Conservation (phyloP, 1,140 invertebrate genomes). For the Pseudomyrmex dendroicus region DNA sequence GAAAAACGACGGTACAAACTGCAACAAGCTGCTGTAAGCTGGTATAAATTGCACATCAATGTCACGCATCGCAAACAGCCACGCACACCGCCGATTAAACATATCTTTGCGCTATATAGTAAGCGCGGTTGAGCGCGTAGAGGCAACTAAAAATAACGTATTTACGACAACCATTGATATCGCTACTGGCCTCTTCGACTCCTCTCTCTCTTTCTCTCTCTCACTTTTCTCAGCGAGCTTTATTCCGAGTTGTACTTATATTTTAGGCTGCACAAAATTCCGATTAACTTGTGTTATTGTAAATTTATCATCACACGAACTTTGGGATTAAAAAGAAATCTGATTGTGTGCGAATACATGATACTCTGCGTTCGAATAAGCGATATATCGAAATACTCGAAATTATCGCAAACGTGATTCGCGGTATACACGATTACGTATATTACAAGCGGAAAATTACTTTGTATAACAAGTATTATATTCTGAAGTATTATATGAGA, state of each 20-base stretch:
- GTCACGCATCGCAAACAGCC: conserved; percentile 65
- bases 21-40: conserved; percentile 16
- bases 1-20: background rate
- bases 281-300: background rate
- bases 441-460: conserved; percentile 12
- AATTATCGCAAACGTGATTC: conserved; percentile 19
- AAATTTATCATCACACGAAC: too few relatives aligned
- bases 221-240: background rate
- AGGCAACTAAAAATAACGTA: conserved; percentile 73
- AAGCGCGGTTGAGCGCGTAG: conserved; percentile 48
- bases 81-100: conserved; percentile 60
- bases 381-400: background rate
- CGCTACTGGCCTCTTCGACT: conserved; percentile 25
- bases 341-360: too few relatives aligned
- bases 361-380: too few relatives aligned
- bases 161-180: conserved; percentile 72
- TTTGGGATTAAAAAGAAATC: too few relatives aligned
- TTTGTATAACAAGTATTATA: background rate
- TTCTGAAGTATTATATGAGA: background rate
- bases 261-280: conserved; percentile 4
- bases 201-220: background rate
- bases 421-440: background rate
- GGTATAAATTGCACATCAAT: conserved; percentile 59
- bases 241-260: conserved; percentile 8
- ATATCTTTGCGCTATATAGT: conserved; percentile 63